phyloP scores from a whole-genome alignment of 2,888 invertebrate species.

The Pecten maximus region DNA sequence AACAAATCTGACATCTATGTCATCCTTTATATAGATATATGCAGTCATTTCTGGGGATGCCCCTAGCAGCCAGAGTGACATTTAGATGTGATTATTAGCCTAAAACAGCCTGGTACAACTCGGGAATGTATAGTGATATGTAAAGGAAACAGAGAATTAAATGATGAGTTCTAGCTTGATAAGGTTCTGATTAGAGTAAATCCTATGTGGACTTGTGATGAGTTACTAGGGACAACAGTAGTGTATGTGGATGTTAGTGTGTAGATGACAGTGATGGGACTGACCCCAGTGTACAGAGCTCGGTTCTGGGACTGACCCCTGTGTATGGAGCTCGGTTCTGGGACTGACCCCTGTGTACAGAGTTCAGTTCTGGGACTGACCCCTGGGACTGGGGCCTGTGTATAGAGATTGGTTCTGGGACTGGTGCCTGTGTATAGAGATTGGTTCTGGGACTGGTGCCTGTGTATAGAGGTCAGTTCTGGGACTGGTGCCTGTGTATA shows the following conservation, averaged over 20 bases:
- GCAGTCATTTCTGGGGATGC: background rate
- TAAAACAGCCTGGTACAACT: background rate
- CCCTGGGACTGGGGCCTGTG: no score
- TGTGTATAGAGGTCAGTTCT: no score
- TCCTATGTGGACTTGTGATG: background rate
- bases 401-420: no score
- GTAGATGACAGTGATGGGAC: background rate
- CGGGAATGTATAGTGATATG: background rate
- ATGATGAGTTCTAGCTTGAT: background rate
- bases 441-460: no score
- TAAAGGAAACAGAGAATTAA: conserved; percentile 5
- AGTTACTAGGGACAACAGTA: background rate
- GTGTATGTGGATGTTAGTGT: background rate
- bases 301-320: background rate
- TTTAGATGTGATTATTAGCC: background rate
- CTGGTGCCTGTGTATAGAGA: no score
- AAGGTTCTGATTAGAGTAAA: background rate
- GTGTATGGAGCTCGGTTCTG: background rate
- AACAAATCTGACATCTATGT: background rate
- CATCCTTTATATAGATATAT: background rate
- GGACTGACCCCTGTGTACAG: background rate
- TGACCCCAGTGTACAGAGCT: background rate
- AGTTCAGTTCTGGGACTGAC: no score
- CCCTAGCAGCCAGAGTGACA: background rate
- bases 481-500: no score